Evolutionary conservation across 2,888 invertebrate genomes (phyloP).

Genomic region (Auanema sp.): DNA sequence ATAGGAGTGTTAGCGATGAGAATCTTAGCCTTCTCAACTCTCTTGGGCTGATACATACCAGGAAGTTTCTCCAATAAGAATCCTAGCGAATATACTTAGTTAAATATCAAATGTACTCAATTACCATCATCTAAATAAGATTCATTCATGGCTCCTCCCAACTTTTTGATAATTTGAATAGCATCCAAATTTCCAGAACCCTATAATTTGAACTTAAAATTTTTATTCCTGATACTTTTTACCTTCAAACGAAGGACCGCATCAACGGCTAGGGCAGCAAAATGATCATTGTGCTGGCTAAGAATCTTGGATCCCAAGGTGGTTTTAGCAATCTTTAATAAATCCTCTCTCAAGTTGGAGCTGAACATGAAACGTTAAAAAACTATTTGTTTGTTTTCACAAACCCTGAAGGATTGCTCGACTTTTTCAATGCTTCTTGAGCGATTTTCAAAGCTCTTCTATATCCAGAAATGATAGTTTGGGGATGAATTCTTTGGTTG

Average conservation of each 20-base stretch:
- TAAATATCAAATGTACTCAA: background rate
- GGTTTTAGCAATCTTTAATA: slow-evolving; percentile 93
- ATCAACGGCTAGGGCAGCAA: slow-evolving; percentile 90
- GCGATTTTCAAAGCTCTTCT: slow-evolving; percentile 84
- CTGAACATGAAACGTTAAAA: slow-evolving; percentile 22
- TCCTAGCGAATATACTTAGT: slow-evolving; percentile 65
- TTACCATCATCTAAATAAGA: slow-evolving; percentile 84
- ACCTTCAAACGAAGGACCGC: slow-evolving; percentile 86
- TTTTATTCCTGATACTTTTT: background rate
- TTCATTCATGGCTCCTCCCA: slow-evolving; percentile 87
- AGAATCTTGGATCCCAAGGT: slow-evolving; percentile 97
- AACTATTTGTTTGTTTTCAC: background rate
- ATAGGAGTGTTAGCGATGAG: slow-evolving; percentile 98
- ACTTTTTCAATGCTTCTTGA: slow-evolving; percentile 77
- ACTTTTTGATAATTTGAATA: slow-evolving; percentile 95
- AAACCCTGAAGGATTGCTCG: slow-evolving; percentile 80
- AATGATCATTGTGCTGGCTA: slow-evolving; percentile 93
- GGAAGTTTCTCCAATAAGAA: slow-evolving; percentile 94
- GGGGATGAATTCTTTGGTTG: slow-evolving; percentile 92
- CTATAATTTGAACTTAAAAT: slow-evolving; percentile 13
- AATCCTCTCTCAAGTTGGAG: slow-evolving; percentile 77
- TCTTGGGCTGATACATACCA: slow-evolving; percentile 94
- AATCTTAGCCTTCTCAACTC: slow-evolving; percentile 90
- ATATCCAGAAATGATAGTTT: slow-evolving; percentile 95
- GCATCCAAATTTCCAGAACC: slow-evolving; percentile 92